phyloP scores from a whole-genome alignment of 1,140 invertebrate species.

The Atopsyche davidsoni region DNA sequence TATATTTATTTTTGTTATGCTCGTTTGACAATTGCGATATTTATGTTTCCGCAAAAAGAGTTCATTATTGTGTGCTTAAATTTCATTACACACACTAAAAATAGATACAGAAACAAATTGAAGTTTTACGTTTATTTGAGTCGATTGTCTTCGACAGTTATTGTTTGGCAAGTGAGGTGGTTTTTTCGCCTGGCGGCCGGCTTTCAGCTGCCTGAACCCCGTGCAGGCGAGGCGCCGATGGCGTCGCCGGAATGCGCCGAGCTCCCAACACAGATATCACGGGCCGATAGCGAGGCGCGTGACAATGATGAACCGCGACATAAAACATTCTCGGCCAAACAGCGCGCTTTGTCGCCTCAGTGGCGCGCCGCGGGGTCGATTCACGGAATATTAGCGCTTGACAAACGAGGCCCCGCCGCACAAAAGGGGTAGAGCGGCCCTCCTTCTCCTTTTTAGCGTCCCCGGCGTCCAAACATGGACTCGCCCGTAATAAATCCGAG shows the following conservation, averaged over 20 bases:
- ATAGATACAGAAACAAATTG: too few species aligned
- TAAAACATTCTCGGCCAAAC: constrained; percentile 26
- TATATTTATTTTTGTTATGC: too few species aligned
- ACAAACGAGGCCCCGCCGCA: background rate
- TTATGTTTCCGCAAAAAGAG: too few species aligned
- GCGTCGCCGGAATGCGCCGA: constrained; percentile 8
- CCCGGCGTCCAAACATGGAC: constrained; percentile 24
- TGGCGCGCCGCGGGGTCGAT: constrained; percentile 26
- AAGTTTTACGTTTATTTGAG: background rate
- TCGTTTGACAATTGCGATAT: too few species aligned
- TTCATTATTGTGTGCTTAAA: too few species aligned
- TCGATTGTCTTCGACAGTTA: background rate
- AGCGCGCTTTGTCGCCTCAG: constrained; percentile 19
- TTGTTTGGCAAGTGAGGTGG: background rate
- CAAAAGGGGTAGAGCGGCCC: background rate
- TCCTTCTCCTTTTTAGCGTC: constrained; percentile 4
- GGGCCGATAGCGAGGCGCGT: constrained; percentile 22
- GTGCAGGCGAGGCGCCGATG: background rate
- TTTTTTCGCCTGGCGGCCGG: too few species aligned
- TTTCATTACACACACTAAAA: too few species aligned
- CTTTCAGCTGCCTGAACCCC: too few species aligned
- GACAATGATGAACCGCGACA: constrained; percentile 29
- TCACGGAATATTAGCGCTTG: constrained; percentile 24
- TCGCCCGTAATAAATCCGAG: constrained; percentile 23
- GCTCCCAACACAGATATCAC: constrained; percentile 27